These are phyloP conservation scores for Poeciliopsis gracilis DNA, from an alignment of 2,797 vertebrate species.

Conservation along the genomic window DNA sequence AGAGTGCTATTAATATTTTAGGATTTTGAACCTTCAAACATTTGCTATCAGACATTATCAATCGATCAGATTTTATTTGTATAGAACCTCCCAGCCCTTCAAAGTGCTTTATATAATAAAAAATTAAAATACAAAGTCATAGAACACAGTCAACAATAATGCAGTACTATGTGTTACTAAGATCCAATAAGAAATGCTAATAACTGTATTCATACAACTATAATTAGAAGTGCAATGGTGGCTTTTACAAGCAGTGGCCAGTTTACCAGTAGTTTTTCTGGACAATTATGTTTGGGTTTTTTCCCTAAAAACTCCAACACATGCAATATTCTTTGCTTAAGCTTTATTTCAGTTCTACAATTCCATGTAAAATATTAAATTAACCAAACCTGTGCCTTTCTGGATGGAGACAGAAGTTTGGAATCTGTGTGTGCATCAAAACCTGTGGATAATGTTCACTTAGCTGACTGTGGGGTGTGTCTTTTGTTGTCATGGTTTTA, in stretches of 20 bases:
- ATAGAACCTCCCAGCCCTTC: no score
- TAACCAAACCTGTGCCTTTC: not conserved
- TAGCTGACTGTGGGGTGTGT: not conserved
- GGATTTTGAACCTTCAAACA: not conserved
- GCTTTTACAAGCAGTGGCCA: not conserved
- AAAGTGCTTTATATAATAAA: no score
- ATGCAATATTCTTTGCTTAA: not conserved
- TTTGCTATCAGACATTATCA: not conserved
- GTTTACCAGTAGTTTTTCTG: not conserved
- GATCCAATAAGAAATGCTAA: not conserved
- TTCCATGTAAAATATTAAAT: not conserved
- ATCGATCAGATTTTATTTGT: no score
- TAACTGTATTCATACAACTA: not conserved
- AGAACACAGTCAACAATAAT: no score
- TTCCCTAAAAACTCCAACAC: not conserved
- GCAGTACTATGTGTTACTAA: no score
- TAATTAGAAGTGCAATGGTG: not conserved
- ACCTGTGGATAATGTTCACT: not conserved
- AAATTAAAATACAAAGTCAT: no score
- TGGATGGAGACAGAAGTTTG: not conserved
- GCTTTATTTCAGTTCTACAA: not conserved
- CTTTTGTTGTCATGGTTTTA: not conserved
- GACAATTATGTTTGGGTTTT: not conserved
- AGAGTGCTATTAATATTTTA: not conserved
- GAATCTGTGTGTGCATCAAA: not conserved